Percentiles rank a stretch among this genome's conserved stretches.
phyloP scores from a whole-genome alignment of 2,113 vertebrate species.

The Ailuropoda melanoleuca region DNA sequence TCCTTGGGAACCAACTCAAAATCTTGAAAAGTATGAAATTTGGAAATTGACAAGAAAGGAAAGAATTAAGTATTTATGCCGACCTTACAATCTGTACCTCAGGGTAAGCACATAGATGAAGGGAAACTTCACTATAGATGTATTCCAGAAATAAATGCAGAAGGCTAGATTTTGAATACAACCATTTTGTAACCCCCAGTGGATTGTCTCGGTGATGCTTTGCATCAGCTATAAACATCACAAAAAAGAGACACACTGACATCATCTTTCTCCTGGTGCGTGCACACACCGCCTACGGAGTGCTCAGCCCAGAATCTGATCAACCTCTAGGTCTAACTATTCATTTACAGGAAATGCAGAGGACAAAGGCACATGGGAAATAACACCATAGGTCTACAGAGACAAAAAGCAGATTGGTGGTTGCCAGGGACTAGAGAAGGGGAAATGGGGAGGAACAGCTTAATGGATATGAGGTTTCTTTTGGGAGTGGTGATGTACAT shows the following conservation, averaged over 20 bases:
- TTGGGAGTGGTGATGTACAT: not conserved
- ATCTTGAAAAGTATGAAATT: not conserved
- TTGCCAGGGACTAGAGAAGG: not conserved
- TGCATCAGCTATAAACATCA: not conserved
- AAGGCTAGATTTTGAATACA: not conserved
- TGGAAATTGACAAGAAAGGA: not conserved
- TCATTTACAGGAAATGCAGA: not conserved
- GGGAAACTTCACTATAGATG: not conserved
- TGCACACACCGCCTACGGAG: too few species aligned
- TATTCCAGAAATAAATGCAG: not conserved
- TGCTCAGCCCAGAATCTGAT: not conserved
- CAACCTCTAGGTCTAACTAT: not conserved
- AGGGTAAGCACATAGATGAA: not conserved
- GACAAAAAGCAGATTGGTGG: not conserved
- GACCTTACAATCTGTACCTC: not conserved
- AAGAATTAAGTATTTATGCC: not conserved
- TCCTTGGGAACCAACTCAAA: not conserved
- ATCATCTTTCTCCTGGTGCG: not conserved
- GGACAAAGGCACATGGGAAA: not conserved
- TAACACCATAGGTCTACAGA: not conserved
- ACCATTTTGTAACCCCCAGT: not conserved
- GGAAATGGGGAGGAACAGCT: not conserved
- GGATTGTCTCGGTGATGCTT: not conserved
- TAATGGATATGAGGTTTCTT: not conserved
- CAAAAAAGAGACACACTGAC: not conserved